Evolutionary conservation across 2,888 invertebrate genomes (phyloP).

Genomic region (Mythimna ferrago): DNA sequence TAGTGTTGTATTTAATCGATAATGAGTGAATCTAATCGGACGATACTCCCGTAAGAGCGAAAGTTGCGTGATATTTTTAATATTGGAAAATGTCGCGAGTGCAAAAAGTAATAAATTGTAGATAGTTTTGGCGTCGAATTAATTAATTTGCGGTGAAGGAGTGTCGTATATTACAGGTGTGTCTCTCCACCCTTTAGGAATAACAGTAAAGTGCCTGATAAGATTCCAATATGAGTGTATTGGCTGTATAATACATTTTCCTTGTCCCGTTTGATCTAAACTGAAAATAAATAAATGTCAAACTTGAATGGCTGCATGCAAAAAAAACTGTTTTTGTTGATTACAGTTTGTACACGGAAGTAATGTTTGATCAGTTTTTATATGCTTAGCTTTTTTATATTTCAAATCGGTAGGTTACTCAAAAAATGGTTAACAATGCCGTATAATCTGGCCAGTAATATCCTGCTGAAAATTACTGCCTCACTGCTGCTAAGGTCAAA

Average conservation of each 20-base stretch:
- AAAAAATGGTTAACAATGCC: background rate
- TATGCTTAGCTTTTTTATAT: background rate
- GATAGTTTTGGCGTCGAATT: conserved; percentile 46
- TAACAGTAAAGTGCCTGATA: conserved; percentile 44
- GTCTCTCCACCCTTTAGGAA: conserved; percentile 39
- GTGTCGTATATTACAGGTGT: conserved; percentile 54
- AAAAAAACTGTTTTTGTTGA: conserved; percentile 16
- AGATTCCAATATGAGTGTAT: conserved; percentile 34
- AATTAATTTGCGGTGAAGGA: conserved; percentile 54
- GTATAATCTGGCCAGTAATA: background rate
- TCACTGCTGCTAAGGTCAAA: conserved; percentile 18
- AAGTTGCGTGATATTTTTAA: conserved; percentile 52
- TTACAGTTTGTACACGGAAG: conserved; percentile 22
- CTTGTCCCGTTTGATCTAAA: conserved; percentile 7
- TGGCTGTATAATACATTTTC: conserved; percentile 31
- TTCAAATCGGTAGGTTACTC: background rate
- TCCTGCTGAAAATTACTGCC: background rate
- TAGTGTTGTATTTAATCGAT: conserved; percentile 67
- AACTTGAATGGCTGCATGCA: background rate
- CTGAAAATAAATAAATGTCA: conserved; percentile 32
- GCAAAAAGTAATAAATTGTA: conserved; percentile 41
- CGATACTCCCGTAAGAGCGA: conserved; percentile 51
- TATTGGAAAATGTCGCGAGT: conserved; percentile 51
- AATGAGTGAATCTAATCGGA: conserved; percentile 52
- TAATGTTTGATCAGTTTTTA: background rate